Evolutionary conservation across 2,888 invertebrate species (phyloP).

Genomic region (Ceriagrion tenellum): DNA sequence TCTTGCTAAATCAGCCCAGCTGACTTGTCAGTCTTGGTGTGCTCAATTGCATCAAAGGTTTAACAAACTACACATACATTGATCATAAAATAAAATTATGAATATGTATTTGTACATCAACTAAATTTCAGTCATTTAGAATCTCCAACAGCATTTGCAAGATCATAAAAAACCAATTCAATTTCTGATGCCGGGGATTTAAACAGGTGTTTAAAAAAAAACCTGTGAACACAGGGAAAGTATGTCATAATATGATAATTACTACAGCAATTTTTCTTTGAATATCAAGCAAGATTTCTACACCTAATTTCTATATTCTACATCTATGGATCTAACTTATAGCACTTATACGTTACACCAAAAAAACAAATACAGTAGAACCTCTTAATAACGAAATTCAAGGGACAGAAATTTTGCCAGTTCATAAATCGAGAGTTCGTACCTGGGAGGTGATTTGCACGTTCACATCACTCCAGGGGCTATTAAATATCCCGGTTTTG

Average conservation of each 20-base stretch:
- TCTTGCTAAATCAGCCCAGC: background rate
- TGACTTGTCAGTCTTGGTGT: background rate
- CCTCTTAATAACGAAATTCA: no score
- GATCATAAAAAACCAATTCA: background rate
- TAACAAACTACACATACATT: background rate
- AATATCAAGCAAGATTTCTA: background rate
- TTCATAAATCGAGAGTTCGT: no score
- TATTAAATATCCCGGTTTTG: no score
- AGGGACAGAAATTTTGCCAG: no score
- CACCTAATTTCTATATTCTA: no score
- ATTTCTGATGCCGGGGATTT: background rate
- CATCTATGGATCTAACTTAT: background rate
- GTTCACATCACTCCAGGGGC: no score
- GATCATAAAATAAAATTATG: background rate
- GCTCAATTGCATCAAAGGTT: background rate
- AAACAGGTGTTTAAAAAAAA: background rate
- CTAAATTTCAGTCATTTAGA: background rate
- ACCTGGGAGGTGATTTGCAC: no score
- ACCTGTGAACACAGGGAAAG: conserved; percentile 37
- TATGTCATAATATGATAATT: background rate
- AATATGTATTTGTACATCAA: background rate
- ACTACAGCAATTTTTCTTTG: no score
- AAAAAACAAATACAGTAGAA: no score
- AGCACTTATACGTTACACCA: background rate
- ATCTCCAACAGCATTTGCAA: background rate